These are phyloP conservation scores for Psittacula cyanocephala DNA, from an alignment of 2,113 vertebrate species.

Conservation along the genomic window DNA sequence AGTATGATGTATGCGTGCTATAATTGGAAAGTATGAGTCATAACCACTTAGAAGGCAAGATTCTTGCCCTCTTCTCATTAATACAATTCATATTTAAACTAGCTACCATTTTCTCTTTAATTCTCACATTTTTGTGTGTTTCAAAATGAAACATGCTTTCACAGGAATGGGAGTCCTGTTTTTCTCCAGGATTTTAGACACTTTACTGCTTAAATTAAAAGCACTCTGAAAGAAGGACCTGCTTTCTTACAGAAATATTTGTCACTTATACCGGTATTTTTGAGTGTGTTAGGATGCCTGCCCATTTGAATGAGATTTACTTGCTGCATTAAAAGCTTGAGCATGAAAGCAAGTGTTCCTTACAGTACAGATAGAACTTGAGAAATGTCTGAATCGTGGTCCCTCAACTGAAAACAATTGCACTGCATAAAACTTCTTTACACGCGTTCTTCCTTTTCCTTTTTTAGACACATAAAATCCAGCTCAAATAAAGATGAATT, in stretches of 20 bases:
- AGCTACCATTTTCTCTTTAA: constrained; percentile 31
- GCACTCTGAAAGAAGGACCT: neutral
- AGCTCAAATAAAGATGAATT: neutral
- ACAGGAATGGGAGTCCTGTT: constrained; percentile 1
- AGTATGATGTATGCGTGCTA: neutral
- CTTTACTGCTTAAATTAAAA: neutral
- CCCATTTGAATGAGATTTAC: neutral
- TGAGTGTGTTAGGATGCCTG: neutral
- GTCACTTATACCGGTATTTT: neutral
- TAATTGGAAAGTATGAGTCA: constrained; percentile 63
- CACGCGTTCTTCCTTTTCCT: neutral
- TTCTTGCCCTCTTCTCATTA: constrained; percentile 44
- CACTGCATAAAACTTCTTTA: neutral
- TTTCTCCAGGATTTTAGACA: neutral
- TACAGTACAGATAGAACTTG: neutral
- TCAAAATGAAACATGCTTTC: constrained; percentile 41
- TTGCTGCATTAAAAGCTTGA: neutral
- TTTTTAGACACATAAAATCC: neutral
- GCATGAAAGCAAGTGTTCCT: neutral
- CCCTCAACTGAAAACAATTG: neutral
- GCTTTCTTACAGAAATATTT: neutral
- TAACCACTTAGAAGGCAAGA: constrained; percentile 43
- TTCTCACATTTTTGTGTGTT: neutral
- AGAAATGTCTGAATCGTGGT: neutral
- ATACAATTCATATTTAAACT: constrained; percentile 67